Conservation (phyloP, 2,888 invertebrate species). For the Calephelis perditalis region DNA sequence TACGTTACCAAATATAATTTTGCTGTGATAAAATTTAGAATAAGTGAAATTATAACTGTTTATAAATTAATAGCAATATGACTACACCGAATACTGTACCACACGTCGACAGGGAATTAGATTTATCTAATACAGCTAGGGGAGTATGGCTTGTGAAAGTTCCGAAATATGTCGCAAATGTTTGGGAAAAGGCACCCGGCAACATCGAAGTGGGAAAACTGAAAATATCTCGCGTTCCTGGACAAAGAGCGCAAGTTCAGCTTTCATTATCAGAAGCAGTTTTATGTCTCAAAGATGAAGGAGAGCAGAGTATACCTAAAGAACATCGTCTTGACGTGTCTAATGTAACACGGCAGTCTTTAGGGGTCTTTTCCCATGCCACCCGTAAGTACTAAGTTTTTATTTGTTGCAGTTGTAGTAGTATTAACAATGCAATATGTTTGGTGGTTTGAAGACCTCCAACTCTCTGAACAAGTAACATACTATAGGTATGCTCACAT, state of each 20-base stretch:
- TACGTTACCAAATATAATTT: too few species aligned
- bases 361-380: constrained; percentile 94
- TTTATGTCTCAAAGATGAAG: constrained; percentile 85
- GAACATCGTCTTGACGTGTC: constrained; percentile 95
- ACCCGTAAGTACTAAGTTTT: constrained; percentile 77
- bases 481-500: too few species aligned
- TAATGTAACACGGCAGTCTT: constrained; percentile 92
- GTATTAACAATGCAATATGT: background rate
- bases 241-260: constrained; percentile 92
- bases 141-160: constrained; percentile 98
- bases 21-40: too few species aligned
- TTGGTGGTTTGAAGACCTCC: too few species aligned
- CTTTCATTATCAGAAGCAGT: constrained; percentile 90
- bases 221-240: constrained; percentile 88
- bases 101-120: constrained; percentile 88
- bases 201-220: constrained; percentile 96
- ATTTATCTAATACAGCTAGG: constrained; percentile 91
- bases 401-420: too few species aligned
- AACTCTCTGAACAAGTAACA: too few species aligned
- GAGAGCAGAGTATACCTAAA: constrained; percentile 90
- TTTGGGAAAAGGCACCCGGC: constrained; percentile 95
- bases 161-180: constrained; percentile 96
- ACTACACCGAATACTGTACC: constrained; percentile 47
- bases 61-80: constrained; percentile 32
- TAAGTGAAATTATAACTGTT: background rate